Conservation (phyloP, 2,113 vertebrate species). For the Limnothrissa miodon region DNA sequence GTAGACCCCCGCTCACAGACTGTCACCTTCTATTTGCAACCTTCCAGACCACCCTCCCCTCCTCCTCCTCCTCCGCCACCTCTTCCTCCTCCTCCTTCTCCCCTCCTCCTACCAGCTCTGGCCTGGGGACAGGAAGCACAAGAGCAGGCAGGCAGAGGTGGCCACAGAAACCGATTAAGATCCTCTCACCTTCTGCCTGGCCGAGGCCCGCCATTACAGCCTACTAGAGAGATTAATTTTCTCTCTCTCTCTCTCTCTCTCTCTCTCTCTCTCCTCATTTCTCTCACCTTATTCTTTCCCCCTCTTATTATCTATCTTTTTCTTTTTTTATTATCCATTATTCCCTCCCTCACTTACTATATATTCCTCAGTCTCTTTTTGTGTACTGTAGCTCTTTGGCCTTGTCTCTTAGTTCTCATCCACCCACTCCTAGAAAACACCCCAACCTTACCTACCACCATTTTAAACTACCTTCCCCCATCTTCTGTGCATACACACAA, state of each 20-base stretch:
- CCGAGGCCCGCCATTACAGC: conserved; percentile 28
- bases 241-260: neutral
- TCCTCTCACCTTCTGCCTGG: conserved; percentile 50
- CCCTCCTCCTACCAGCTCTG: neutral
- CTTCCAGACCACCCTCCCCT: conserved; percentile 4
- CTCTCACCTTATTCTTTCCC: neutral
- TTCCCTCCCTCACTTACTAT: neutral
- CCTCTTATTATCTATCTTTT: neutral
- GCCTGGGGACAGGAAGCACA: conserved; percentile 52
- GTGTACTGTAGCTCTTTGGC: neutral
- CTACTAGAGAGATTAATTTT: conserved; percentile 58
- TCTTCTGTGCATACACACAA: neutral
- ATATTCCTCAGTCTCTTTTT: too few species aligned
- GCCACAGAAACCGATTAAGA: conserved; percentile 66
- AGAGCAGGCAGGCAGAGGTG: conserved; percentile 59
- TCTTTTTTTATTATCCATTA: neutral
- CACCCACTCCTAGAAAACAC: neutral
- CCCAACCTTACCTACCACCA: neutral
- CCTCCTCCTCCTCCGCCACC: neutral
- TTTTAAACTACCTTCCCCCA: neutral
- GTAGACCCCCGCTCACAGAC: conserved; percentile 45
- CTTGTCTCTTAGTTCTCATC: neutral
- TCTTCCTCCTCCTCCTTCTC: neutral
- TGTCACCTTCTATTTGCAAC: conserved; percentile 61
- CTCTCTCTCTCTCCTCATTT: neutral